A percentile compares a stretch with the other conserved stretches of the same genome.
phyloP scores from a whole-genome alignment of 2,888 invertebrate species.

The Metalampra italica region DNA sequence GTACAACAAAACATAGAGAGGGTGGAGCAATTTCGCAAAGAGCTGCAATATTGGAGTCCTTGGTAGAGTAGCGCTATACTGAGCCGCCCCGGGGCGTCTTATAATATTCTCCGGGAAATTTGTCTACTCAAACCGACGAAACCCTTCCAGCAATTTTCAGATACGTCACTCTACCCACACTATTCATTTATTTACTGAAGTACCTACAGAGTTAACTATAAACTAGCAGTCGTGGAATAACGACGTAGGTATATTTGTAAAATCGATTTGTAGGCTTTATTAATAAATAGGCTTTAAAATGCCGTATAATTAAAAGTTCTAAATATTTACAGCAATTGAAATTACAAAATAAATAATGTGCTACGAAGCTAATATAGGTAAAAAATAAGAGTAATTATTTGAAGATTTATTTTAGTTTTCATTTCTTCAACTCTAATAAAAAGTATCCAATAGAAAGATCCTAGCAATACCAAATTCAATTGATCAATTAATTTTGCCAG shows the following conservation, averaged over 20 bases:
- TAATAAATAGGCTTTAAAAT: no score
- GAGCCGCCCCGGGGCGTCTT: constrained; percentile 19
- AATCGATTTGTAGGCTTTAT: no score
- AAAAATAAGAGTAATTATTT: no score
- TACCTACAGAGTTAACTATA: neutral
- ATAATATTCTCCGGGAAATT: constrained; percentile 22
- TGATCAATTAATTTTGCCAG: constrained; percentile 2
- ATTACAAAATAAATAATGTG: no score
- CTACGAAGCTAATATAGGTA: no score
- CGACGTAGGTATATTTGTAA: no score
- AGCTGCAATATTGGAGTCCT: constrained; percentile 27
- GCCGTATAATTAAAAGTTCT: no score
- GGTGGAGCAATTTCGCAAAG: constrained; percentile 25
- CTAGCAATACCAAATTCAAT: neutral
- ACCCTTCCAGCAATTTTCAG: constrained; percentile 19
- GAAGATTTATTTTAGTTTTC: no score
- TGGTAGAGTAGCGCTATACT: constrained; percentile 11
- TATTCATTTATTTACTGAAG: neutral
- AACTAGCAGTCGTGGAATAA: no score
- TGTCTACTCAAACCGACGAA: constrained; percentile 19
- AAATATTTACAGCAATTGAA: no score
- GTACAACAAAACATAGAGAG: constrained; percentile 11
- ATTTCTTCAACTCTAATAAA: no score
- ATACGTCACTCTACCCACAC: constrained; percentile 5
- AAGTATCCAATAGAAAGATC: neutral